Evolutionary conservation across 2,888 invertebrate species (phyloP).

Genomic region (Colletes collaris): DNA sequence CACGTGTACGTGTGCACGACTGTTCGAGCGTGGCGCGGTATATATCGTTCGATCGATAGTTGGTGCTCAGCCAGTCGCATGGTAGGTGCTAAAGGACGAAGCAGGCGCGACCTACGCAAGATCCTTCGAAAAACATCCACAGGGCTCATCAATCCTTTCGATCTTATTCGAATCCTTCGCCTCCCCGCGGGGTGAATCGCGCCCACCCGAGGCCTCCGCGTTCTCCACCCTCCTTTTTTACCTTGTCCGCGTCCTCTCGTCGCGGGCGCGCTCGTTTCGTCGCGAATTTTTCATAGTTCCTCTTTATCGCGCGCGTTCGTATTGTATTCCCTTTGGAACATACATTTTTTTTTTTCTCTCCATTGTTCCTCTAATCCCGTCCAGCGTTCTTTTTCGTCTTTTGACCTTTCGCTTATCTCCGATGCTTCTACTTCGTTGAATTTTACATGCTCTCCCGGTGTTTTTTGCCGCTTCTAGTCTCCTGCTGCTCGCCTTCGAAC

Average conservation of each 20-base stretch:
- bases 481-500: constrained; percentile 1
- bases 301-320: constrained; percentile 19
- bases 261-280: background rate
- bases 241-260: background rate
- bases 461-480: constrained; percentile 5
- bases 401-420: constrained; percentile 47
- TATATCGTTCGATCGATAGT: constrained; percentile 66
- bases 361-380: constrained; percentile 44
- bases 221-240: background rate
- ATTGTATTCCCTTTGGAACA: constrained; percentile 44
- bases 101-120: constrained; percentile 47
- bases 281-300: constrained; percentile 31
- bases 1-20: background rate
- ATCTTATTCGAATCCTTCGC: constrained; percentile 48
- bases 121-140: constrained; percentile 42
- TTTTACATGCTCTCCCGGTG: constrained; percentile 43
- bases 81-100: constrained; percentile 62
- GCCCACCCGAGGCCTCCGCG: background rate
- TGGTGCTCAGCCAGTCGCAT: constrained; percentile 59
- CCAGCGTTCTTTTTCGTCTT: constrained; percentile 8
- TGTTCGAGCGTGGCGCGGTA: constrained; percentile 55
- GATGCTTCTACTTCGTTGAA: constrained; percentile 51
- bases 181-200: background rate
- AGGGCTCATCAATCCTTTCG: constrained; percentile 37
- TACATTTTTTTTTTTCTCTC: constrained; percentile 4